Base-by-base conservation (phyloP, 1,140 invertebrate species). In the Rhyacophila brunnea region DNA sequence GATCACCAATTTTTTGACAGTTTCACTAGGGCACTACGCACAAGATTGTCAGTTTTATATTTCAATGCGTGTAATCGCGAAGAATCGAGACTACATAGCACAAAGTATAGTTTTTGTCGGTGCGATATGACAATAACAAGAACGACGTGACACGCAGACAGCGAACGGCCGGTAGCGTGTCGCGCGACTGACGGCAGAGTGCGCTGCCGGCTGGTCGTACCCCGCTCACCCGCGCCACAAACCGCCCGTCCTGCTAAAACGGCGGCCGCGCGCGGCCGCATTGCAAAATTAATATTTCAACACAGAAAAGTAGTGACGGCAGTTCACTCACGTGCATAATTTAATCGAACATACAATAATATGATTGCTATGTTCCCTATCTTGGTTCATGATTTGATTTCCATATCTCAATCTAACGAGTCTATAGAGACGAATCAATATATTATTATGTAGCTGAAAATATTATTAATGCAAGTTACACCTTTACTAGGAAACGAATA, bases 81-180 rank as follows among this genome's bases (percentile, higher is more conserved):
- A 13, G 6, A 4, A 13, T 11, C 13, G 36, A 38, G 4, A 14
- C 47, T 44, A 50, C 47, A 58, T 44, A 34, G 23, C 55, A 32
- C 55, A 23, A 36, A 36, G 23, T 32, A 20, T 20, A 10, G 32
- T 13, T 49, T 44, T 58, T 43, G 11, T 11, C 47, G 48, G 48
- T 50, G 48, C 48, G 48, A 58, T 58, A 58, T 58, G 55, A 58
- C 55, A 58, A 58, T 51, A 58, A 58, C 47, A 58, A 58, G 34
- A 34, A 51, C 44, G 58, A 60, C 58, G 32, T 53, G 58, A 54
- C 58, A 54, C 50, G 58, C 58, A 49, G 50, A 49, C 58, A 49
- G 43, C 52, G 58, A 15, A 32, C 50, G 46, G 52, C 50, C 58
- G 51, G 58, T 50, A 36, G 51, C 58, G 58, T 49, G 51, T 49